Evolutionary conservation across 2,797 vertebrate species (phyloP), one percentile per base, ranked within the genome.

Genomic region (Momotus momota): DNA sequence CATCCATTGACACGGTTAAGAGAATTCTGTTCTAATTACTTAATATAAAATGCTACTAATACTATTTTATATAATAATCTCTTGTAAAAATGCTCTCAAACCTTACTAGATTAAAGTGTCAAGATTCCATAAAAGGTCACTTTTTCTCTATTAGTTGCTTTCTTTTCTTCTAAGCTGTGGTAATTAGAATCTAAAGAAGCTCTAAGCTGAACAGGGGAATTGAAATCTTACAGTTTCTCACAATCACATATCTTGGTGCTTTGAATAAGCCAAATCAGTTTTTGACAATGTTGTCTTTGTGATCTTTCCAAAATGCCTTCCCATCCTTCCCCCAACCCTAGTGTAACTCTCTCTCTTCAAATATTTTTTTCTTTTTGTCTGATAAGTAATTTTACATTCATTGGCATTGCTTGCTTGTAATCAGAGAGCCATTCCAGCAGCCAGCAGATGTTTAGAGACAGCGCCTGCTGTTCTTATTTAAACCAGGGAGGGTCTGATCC

Each of bases 201-300:
- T 57, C 51, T 40, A 85, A 82, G 69, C 55, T 96, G 91, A 95
- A 95, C 86, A 94, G 80, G 38, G 71, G 43, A 93, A 95, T 90
- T 92, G 90, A 93, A 96, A 92, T 96, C 73, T 92, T 86, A 70
- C 67, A 67, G 23, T 94, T 95, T 90, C 78, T 88, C 79, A 84
- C 83, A 96, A 82, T 95, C 46, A 14, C 70, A 14, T 88, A 86
- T 94, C 78, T 78, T 67, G 79, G 66, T 73, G 35, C 60, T 94
- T 92, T 96, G 93, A 97, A 96, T 94, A 95, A 88, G 86, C 82
- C 75, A 90, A 88, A 95, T 88, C 80, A 94, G 60, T 94, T 96
- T 96, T 81, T 96, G 88, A 95, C 94, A 90, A 88, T 46, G 55
- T 88, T 93, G 83, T 73, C 93, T 95, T 96, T 97, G 85, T 94